A percentile compares a stretch with the other conserved stretches of the same genome.
Evolutionary conservation across 2,888 invertebrate genomes (phyloP).

Genomic region (Adineta ricciae): DNA sequence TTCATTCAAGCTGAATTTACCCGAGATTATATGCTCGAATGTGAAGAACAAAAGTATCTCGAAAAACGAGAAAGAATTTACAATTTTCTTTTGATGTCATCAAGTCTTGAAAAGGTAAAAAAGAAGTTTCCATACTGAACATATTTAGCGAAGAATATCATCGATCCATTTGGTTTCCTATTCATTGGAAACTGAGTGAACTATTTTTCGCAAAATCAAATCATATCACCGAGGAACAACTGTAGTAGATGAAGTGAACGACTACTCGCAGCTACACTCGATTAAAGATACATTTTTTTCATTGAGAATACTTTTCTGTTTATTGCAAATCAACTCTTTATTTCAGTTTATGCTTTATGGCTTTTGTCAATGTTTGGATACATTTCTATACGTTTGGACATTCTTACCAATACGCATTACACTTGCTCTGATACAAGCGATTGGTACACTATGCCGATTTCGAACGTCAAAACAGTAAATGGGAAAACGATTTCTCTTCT

Average conservation of each 20-base stretch:
- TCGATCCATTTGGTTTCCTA: background rate
- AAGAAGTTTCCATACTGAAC: background rate
- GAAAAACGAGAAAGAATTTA: conserved; percentile 86
- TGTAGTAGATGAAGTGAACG: background rate
- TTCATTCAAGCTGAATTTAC: conserved; percentile 78
- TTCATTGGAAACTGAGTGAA: background rate
- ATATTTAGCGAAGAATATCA: background rate
- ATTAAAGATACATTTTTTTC: background rate
- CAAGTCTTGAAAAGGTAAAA: conserved; percentile 58
- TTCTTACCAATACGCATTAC: conserved; percentile 72
- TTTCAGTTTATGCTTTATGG: conserved; percentile 47
- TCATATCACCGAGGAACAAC: conserved; percentile 45
- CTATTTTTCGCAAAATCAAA: conserved; percentile 39
- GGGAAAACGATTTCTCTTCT: background rate
- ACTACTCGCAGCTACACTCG: background rate
- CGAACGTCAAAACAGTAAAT: background rate
- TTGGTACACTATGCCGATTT: conserved; percentile 49
- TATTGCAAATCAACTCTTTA: background rate
- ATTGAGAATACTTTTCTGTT: background rate
- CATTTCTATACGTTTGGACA: conserved; percentile 90
- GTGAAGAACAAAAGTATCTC: conserved; percentile 85
- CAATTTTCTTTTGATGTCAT: conserved; percentile 86
- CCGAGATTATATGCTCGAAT: conserved; percentile 79
- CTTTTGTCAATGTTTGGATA: conserved; percentile 71
- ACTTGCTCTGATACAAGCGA: conserved; percentile 46